Base-by-base conservation (phyloP, 2,113 vertebrate genomes). In the Oophaga pumilio region DNA sequence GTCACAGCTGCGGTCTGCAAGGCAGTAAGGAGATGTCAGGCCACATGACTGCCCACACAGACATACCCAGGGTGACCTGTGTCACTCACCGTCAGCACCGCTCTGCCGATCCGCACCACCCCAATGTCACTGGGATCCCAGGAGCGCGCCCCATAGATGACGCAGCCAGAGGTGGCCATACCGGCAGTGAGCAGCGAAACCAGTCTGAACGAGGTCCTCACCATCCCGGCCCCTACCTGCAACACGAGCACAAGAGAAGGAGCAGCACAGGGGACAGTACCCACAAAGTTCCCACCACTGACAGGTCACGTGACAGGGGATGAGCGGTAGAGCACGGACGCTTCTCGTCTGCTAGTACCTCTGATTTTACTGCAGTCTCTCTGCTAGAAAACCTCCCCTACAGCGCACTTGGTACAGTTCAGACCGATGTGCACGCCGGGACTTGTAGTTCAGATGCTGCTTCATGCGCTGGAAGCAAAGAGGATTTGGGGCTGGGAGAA, bases 81-180 rank as follows among this genome's bases (percentile, higher is more conserved):
- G 78, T 57, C 89, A 94, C 96, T 95, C 94, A 99, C 98, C 57
- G 96, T 96, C 71, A 94, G 93, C 76, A 97, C 94, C 13, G 98
- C 97, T 92, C 97, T 94, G 88, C 97, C 96, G 57, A 98, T 97
- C 87, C 98, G 94, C 89, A 99, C 90, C 3, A 97, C 87, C 15
- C 97, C 98, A 87, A 98, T 95, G 91, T 99, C 97, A 87, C 92
- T 97, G 90, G 94, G 93, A 92, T 99, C 97, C 93, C 97, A 89
- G 79, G 93, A 94, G 84, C 92, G 94, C 83, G 90, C 94, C 86
- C 89, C 93, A 89, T 97, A 96, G 13, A 98, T 81, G 90, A 95
- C 97, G 88, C 97, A 76, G 56, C 97, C 97, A 14, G 97, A 96
- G 26, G 97, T 93, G 50, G 95, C 94, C 0, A 97, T 91, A n/a